Evolutionary conservation across 1,140 invertebrate genomes (phyloP), one percentile per base, ranked within the genome.

Genomic region (Mya arenaria): DNA sequence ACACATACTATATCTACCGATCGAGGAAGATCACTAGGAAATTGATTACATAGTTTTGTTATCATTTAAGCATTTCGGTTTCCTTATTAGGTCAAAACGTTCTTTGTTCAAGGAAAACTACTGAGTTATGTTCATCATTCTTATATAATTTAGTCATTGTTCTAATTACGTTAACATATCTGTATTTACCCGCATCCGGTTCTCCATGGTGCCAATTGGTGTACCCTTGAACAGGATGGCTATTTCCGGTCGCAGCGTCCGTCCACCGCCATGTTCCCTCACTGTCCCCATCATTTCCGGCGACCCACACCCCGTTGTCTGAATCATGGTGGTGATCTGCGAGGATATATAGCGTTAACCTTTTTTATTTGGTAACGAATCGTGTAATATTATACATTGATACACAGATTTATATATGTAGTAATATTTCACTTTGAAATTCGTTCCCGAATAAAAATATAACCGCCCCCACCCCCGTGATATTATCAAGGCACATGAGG

Each of bases 151-250:
- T n/a, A n/a, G n/a, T n/a, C n/a, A n/a, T n/a, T n/a, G n/a, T n/a
- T n/a, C n/a, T n/a, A n/a, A n/a, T n/a, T n/a, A n/a, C n/a, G n/a
- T n/a, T n/a, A n/a, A n/a, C n/a, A 62, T 62, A 32, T 32, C 4
- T 15, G 5, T 5, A 62, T 19, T 69, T 2, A 72, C 68, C 68
- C 30, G 37, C 28, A 73, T 73, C 71, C 10, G 71, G 71, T 41
- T 73, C 71, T 25, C 36, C 52, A 1, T 8, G 5, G 41, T 58
- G n/a, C 71, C 71, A 73, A 41, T 73, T 73, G 25, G 19, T 73
- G 36, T 73, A 73, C 17, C 63, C 63, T n/a, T 69, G 66, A 28
- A 69, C 36, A 41, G 8, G 6, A 13, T 48, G 17, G 32, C 37
- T 48, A 17, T 17, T 44, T 52, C 44, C 66, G n/a, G n/a, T n/a